Conservation (phyloP, 2,113 vertebrate species). For the Thryonomys swinderianus region DNA sequence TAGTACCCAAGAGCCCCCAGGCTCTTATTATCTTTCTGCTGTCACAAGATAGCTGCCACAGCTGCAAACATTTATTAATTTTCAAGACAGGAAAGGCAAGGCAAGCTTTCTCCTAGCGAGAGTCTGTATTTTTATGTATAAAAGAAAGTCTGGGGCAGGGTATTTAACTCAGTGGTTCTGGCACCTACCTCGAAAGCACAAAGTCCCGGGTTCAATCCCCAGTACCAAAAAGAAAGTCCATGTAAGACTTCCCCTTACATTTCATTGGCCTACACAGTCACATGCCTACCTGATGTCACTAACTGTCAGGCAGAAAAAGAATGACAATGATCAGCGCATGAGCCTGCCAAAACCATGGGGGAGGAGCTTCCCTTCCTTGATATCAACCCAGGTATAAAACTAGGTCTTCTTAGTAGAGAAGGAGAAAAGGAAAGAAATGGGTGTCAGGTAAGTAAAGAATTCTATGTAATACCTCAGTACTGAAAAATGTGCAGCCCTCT, state of each 20-base stretch:
- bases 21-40: constrained; percentile 61
- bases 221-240: neutral
- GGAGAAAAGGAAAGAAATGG: neutral
- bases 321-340: neutral
- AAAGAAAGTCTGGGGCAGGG: neutral
- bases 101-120: constrained; percentile 48
- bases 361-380: neutral
- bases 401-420: neutral
- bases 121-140: constrained; percentile 16
- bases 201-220: no score
- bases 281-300: neutral
- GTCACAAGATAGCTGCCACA: constrained; percentile 52
- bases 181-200: no score
- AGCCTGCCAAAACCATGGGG: neutral
- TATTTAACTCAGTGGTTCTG: no score
- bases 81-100: constrained; percentile 53
- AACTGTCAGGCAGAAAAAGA: neutral
- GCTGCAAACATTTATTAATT: constrained; percentile 43
- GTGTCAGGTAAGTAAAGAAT: neutral
- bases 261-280: neutral
- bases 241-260: neutral
- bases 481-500: neutral
- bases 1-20: constrained; percentile 48
- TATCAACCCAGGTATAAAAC: neutral
- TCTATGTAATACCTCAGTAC: neutral